Conservation (phyloP, 2,888 invertebrate species). For the Brachyopa scutellaris region DNA sequence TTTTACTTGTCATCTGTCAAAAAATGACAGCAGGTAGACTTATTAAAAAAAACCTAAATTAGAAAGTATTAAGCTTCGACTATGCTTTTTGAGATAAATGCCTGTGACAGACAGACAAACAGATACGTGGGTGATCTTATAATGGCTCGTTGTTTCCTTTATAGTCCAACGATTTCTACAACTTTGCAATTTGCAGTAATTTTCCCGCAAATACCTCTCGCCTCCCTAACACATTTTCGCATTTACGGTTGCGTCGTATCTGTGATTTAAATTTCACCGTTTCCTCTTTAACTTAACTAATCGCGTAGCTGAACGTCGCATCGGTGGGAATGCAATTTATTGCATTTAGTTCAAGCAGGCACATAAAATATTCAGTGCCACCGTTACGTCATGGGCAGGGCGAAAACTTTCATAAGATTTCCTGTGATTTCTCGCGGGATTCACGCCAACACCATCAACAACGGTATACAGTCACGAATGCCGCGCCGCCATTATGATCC, state of each 20-base stretch:
- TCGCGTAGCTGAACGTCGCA: background rate
- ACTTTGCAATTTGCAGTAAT: background rate
- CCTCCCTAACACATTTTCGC: constrained; percentile 1
- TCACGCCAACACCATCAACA: background rate
- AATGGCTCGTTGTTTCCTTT: too few species aligned
- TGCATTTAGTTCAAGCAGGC: constrained; percentile 6
- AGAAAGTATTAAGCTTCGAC: too few species aligned
- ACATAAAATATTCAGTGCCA: constrained; percentile 37
- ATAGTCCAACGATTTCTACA: too few species aligned
- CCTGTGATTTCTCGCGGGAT: constrained; percentile 25
- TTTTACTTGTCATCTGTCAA: too few species aligned
- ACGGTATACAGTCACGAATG: background rate
- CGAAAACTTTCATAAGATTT: constrained; percentile 17
- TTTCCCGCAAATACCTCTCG: background rate
- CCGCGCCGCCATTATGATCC: constrained; percentile 10
- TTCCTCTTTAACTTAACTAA: background rate
- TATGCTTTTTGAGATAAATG: too few species aligned
- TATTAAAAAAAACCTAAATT: too few species aligned
- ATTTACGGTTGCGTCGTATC: background rate
- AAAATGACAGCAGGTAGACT: too few species aligned
- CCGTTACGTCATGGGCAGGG: background rate
- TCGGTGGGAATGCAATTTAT: constrained; percentile 29
- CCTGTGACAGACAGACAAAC: too few species aligned
- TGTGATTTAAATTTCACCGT: background rate
- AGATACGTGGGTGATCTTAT: too few species aligned